Conservation (phyloP, 2,888 invertebrate genomes). For the Eueremaeus valkanovi region DNA sequence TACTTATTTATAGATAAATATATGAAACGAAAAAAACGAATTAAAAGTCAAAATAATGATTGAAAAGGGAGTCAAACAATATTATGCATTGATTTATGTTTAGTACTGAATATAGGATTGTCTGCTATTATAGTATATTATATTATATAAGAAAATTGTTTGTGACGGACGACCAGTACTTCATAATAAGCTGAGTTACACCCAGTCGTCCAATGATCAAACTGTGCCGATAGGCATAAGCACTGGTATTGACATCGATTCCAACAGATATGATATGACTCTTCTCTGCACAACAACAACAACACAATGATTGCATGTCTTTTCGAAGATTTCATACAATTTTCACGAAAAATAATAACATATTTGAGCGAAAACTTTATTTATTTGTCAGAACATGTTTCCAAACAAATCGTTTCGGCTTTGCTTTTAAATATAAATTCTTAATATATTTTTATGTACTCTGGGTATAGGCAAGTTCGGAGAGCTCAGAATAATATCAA, state of each 20-base stretch:
- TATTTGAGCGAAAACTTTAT: too few species aligned
- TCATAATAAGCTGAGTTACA: constrained; percentile 2
- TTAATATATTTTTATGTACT: too few species aligned
- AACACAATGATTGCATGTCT: constrained; percentile 2
- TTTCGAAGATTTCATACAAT: not conserved
- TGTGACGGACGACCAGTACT: not conserved
- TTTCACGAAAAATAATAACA: not conserved
- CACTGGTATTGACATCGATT: not conserved
- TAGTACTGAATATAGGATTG: not conserved
- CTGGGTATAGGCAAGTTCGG: too few species aligned
- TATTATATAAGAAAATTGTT: not conserved
- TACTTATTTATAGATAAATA: not conserved
- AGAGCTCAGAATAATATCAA: too few species aligned
- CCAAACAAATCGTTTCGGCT: not conserved
- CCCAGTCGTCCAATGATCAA: constrained; percentile 9
- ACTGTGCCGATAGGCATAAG: not conserved
- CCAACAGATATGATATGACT: not conserved
- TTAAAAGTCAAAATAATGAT: not conserved
- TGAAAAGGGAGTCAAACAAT: not conserved
- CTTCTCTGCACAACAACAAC: not conserved
- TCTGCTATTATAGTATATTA: too few species aligned
- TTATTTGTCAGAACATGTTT: not conserved
- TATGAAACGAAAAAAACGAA: not conserved
- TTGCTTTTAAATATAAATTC: too few species aligned
- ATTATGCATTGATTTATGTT: too few species aligned